Conservation (phyloP, 2,113 vertebrate genomes). For the Vulpes lagopus region DNA sequence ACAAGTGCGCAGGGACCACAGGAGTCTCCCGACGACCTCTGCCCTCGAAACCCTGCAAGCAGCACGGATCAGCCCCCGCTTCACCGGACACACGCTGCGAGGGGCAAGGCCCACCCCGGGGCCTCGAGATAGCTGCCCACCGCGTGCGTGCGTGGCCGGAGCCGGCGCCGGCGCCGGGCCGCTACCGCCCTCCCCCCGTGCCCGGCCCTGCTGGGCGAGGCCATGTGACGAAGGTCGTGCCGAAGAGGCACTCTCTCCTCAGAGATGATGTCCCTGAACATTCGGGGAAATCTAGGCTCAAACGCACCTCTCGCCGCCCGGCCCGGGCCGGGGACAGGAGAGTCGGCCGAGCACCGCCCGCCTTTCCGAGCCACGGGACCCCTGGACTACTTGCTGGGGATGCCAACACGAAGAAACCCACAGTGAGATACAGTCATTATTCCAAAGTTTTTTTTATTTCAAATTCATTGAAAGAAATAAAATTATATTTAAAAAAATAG, state of each 20-base stretch:
- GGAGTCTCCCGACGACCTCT: neutral
- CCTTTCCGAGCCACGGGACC: neutral
- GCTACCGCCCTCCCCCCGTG: too few relatives aligned
- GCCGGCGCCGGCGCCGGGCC: too few relatives aligned
- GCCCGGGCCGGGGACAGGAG: neutral
- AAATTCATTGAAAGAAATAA: conserved; percentile 82
- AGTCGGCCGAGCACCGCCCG: neutral
- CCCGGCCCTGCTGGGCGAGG: neutral
- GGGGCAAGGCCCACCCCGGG: too few relatives aligned
- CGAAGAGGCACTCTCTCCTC: neutral
- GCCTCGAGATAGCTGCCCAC: too few relatives aligned
- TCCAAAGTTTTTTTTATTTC: conserved; percentile 82
- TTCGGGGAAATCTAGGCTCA: neutral
- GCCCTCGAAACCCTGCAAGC: neutral
- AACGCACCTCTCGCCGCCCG: neutral
- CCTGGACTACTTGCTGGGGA: neutral
- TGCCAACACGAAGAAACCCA: conserved; percentile 68
- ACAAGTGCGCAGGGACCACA: neutral
- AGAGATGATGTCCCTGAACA: neutral
- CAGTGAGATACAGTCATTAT: conserved; percentile 69
- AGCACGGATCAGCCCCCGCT: neutral
- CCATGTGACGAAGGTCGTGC: neutral
- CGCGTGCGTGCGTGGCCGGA: too few relatives aligned
- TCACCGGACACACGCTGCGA: too few relatives aligned
- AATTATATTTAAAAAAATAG: conserved; percentile 85